Percentiles rank a stretch among this genome's conserved stretches.
phyloP scores from a whole-genome alignment of 2,797 vertebrate genomes.

The Borostomias antarcticus region DNA sequence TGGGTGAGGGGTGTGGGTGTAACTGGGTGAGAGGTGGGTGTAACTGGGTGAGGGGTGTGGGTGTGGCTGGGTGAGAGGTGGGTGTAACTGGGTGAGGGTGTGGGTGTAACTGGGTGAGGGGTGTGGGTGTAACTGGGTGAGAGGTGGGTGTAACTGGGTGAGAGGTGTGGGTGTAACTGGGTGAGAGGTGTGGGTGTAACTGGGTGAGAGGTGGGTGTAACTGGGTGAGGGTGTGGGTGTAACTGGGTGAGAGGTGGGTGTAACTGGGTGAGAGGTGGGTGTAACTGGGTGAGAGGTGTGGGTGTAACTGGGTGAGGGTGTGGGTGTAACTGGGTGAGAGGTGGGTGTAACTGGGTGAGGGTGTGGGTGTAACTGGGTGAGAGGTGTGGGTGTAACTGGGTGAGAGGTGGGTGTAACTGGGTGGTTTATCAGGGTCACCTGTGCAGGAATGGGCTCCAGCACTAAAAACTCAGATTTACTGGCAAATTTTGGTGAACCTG shows the following conservation, averaged over 20 bases:
- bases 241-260: not conserved
- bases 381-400: not conserved
- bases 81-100: not conserved
- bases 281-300: not conserved
- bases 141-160: constrained; percentile 28
- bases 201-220: not conserved
- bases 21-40: constrained; percentile 40
- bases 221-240: constrained; percentile 9
- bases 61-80: too few relatives aligned
- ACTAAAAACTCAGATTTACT: constrained; percentile 35
- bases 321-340: too few relatives aligned
- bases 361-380: too few relatives aligned
- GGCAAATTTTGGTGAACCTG: constrained; percentile 26
- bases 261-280: too few relatives aligned
- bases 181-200: too few relatives aligned
- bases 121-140: too few relatives aligned
- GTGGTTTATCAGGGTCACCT: not conserved
- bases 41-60: not conserved
- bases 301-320: constrained; percentile 7
- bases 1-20: constrained; percentile 1
- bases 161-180: not conserved
- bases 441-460: constrained; percentile 12
- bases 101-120: constrained; percentile 9
- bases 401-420: constrained; percentile 1
- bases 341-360: constrained; percentile 19